Base-by-base conservation (phyloP, 2,113 vertebrate species). In the Danionella cerebrum region DNA sequence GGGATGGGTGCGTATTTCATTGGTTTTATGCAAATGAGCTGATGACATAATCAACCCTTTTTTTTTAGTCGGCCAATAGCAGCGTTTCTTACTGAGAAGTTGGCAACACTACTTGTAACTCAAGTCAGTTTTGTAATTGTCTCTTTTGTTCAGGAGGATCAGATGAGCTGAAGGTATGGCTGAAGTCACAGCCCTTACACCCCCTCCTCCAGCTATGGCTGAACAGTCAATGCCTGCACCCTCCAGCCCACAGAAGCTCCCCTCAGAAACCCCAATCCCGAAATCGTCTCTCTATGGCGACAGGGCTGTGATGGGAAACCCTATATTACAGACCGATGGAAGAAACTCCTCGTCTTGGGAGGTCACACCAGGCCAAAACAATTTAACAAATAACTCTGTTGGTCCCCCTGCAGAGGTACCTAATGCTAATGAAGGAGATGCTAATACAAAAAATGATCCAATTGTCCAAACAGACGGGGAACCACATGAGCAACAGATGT, bases 151-250 rank as follows among this genome's bases (percentile, higher is more conserved):
- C 3, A 74, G 68, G 53, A 21, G 65, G 65, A 64, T 59, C 24
- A 64, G 74, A 75, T 76, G 70, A 74, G 80, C 71, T 58, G 3
- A 33, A 33, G 39, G 5, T 19, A 90, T 89, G 89, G 85, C 89
- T n/a, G 88, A 90, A 67, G 77, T 89, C 42, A 82, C 80, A 33
- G 74, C 85, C 67, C 70, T 88, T 24, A 84, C 78, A 60, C 75
- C 84, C 14, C 85, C 87, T 4, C 71, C 85, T 24, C 76, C 86
- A 18, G 74, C 77, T 6, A 53, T 86, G 73, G 70, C 69, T 3
- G 87, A 87, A 8, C 69, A 80, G 42, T 75, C 78, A 11, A 45
- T 73, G 21, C 47, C 85, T 73, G 66, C 77, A 36, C 67, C 84
- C 80, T 73, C 86, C 52, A 60, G 78, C 50, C 60, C 63, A 10